These are phyloP conservation scores for Paramuricea clavata DNA, from an alignment of 92 coral and sea anemone genomes.

Conservation along the genomic window DNA sequence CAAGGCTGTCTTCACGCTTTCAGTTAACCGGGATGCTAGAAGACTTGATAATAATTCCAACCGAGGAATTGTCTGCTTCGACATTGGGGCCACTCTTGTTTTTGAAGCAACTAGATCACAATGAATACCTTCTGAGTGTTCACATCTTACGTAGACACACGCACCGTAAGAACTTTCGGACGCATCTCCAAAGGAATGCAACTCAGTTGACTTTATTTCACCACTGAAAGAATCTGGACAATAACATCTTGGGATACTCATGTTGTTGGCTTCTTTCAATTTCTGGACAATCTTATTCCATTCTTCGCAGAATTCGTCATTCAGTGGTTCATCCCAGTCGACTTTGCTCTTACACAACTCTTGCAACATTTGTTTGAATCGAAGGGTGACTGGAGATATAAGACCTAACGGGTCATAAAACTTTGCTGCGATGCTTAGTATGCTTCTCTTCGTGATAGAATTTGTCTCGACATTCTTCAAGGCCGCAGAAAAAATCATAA, in stretches of 20 bases:
- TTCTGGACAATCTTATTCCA: not conserved
- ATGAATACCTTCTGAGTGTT: slow-evolving; percentile 3
- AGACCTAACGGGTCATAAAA: too few relatives aligned
- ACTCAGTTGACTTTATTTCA: not conserved
- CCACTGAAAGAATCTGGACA: not conserved
- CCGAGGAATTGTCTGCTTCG: slow-evolving; percentile 57
- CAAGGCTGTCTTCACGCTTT: slow-evolving; percentile 16
- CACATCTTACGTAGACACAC: not conserved
- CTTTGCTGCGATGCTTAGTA: too few relatives aligned
- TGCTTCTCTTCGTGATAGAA: too few relatives aligned
- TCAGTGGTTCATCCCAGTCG: too few relatives aligned
- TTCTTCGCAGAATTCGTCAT: not conserved
- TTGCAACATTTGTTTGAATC: too few relatives aligned
- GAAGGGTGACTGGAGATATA: too few relatives aligned
- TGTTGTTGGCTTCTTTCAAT: not conserved
- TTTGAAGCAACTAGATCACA: slow-evolving; percentile 13
- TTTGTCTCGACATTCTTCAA: too few relatives aligned
- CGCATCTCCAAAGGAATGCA: not conserved
- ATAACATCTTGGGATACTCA: not conserved
- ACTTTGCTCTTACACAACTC: too few relatives aligned
- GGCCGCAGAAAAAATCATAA: not conserved
- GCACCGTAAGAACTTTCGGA: not conserved
- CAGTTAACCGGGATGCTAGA: slow-evolving; percentile 28
- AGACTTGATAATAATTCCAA: slow-evolving; percentile 44
- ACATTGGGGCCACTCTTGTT: slow-evolving; percentile 45